Evolutionary conservation across 2,113 vertebrate genomes (phyloP).

Genomic region (Eolophus roseicapilla): DNA sequence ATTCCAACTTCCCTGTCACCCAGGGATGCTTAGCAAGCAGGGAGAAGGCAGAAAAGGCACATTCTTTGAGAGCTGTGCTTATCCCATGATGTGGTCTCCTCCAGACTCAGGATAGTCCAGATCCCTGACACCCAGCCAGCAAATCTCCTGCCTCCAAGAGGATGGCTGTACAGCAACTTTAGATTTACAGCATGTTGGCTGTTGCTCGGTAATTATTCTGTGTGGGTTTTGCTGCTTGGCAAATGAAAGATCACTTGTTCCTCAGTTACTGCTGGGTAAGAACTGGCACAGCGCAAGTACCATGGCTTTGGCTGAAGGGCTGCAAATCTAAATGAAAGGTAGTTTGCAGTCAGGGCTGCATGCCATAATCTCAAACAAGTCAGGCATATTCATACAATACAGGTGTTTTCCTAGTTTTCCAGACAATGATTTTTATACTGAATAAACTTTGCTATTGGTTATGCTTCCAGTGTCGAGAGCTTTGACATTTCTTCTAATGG

Average conservation of each 20-base stretch:
- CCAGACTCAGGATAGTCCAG: neutral
- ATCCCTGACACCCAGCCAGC: neutral
- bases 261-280: constrained; percentile 36
- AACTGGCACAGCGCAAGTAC: neutral
- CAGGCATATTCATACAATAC: neutral
- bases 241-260: constrained; percentile 30
- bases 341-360: neutral
- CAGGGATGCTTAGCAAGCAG: neutral
- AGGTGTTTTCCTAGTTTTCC: neutral
- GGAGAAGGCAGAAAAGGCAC: neutral
- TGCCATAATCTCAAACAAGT: neutral
- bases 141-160: neutral
- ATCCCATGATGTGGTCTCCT: neutral
- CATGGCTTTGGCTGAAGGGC: neutral
- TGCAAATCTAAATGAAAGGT: neutral
- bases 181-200: constrained; percentile 25
- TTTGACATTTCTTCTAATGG: neutral
- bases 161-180: neutral
- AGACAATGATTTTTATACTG: neutral
- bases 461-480: accelerated
- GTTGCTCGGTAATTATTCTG: constrained; percentile 20
- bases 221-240: constrained; percentile 42
- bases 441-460: neutral
- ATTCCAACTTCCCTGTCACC: neutral
- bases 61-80: neutral